These are phyloP conservation scores for Chaetodon auriga DNA, from an alignment of 2,113 vertebrate species.

Conservation along the genomic window DNA sequence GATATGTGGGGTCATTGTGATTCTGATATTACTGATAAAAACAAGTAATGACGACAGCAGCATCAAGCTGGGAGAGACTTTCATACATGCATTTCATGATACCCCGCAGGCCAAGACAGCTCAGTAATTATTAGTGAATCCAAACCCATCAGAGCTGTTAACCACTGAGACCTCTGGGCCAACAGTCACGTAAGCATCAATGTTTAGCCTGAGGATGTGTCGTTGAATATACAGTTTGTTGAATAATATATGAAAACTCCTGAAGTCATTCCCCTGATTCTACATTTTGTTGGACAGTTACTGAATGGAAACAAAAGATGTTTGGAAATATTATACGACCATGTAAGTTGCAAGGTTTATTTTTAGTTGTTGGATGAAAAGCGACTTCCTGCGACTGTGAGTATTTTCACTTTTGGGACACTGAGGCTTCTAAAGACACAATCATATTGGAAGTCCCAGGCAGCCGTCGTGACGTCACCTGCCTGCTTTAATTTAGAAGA, in stretches of 20 bases:
- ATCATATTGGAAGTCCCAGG: neutral
- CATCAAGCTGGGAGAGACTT: too few relatives aligned
- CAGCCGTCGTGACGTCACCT: neutral
- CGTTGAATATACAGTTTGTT: too few relatives aligned
- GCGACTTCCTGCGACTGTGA: neutral
- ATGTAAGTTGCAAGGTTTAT: neutral
- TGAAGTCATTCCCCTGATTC: neutral
- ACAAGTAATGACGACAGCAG: too few relatives aligned
- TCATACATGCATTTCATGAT: too few relatives aligned
- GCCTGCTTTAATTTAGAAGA: neutral
- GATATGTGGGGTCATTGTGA: too few relatives aligned
- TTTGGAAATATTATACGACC: neutral
- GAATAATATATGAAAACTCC: neutral
- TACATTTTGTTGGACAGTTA: neutral
- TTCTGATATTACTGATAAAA: too few relatives aligned
- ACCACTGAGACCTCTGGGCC: neutral
- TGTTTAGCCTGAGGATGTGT: neutral
- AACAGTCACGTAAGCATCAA: neutral
- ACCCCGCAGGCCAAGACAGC: too few relatives aligned
- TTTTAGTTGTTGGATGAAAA: neutral
- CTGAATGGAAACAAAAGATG: neutral
- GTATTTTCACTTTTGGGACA: neutral
- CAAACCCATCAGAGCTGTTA: too few relatives aligned
- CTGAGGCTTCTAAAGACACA: neutral
- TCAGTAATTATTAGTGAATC: too few relatives aligned